A percentile compares a stretch with the other conserved stretches of the same genome.
Evolutionary conservation across 2,113 vertebrate species (phyloP).

Genomic region (Neopipo cinnamomea): DNA sequence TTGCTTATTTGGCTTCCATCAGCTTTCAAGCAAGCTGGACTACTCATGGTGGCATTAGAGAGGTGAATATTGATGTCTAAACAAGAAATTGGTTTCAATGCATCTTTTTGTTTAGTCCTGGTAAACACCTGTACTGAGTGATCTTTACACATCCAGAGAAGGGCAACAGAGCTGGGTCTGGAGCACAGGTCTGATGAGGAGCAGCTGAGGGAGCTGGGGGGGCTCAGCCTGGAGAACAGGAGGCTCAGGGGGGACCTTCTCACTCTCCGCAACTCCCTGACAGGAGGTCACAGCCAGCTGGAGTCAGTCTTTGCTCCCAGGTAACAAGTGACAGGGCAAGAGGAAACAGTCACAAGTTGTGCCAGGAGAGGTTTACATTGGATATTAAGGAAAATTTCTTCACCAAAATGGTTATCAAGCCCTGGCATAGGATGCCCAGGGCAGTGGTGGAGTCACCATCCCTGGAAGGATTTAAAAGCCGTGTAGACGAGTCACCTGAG

Average conservation of each 20-base stretch:
- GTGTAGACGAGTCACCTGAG: background rate
- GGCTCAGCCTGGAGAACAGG: background rate
- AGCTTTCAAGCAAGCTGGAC: background rate
- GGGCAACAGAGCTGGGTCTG: background rate
- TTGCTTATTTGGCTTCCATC: background rate
- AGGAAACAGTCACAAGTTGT: background rate
- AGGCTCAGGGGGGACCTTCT: background rate
- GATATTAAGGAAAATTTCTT: background rate
- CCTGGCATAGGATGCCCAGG: background rate
- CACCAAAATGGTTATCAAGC: background rate
- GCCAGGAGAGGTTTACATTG: background rate
- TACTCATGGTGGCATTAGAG: background rate
- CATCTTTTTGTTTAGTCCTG: background rate
- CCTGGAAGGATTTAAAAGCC: background rate
- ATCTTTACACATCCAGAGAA: background rate
- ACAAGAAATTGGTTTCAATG: background rate
- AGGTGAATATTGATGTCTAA: background rate
- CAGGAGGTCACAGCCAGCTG: background rate
- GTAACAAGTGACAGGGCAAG: background rate
- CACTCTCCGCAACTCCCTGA: background rate
- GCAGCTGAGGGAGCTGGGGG: background rate
- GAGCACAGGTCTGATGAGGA: background rate
- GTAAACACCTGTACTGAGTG: accelerated
- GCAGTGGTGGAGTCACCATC: background rate
- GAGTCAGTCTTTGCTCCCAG: background rate